A percentile compares a stretch with the other conserved stretches of the same genome.
phyloP scores from a whole-genome alignment of 2,797 vertebrate genomes.

The Microctenopoma steveboyesi region DNA sequence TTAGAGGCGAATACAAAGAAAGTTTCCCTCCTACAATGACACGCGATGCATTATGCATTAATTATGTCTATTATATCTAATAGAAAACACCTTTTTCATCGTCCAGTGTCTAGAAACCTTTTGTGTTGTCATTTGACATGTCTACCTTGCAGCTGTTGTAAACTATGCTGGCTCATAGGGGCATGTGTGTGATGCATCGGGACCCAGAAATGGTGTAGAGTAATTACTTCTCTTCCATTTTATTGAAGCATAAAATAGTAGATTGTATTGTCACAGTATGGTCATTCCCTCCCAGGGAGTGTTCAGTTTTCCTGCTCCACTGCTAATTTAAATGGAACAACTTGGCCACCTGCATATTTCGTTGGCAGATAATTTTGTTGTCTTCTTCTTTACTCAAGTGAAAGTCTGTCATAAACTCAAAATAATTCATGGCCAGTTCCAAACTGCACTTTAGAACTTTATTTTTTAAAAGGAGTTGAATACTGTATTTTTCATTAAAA shows the following conservation, averaged over 20 bases:
- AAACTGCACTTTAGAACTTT: constrained; percentile 17
- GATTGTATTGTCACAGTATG: constrained; percentile 15
- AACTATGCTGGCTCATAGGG: neutral
- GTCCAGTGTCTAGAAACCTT: neutral
- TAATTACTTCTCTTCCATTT: constrained; percentile 1
- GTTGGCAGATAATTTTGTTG: constrained; percentile 48
- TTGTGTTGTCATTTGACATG: constrained; percentile 15
- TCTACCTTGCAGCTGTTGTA: constrained; percentile 1
- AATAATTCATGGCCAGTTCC: constrained; percentile 13
- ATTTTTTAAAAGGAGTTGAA: neutral
- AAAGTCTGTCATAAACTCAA: constrained; percentile 33
- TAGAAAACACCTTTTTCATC: too few relatives aligned
- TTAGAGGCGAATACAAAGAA: constrained; percentile 1
- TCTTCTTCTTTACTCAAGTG: constrained; percentile 36
- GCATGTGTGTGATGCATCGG: constrained; percentile 4
- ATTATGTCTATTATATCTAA: too few relatives aligned
- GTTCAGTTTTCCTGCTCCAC: constrained; percentile 26
- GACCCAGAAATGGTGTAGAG: neutral
- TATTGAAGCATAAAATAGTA: constrained; percentile 15
- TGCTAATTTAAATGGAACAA: constrained; percentile 50
- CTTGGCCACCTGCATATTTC: constrained; percentile 51
- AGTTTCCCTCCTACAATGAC: neutral
- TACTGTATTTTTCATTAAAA: too few relatives aligned
- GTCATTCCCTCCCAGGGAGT: constrained; percentile 24
- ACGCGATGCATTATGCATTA: neutral